These are phyloP conservation scores for Excalfactoria chinensis DNA, from an alignment of 2,113 vertebrate genomes.

Conservation along the genomic window DNA sequence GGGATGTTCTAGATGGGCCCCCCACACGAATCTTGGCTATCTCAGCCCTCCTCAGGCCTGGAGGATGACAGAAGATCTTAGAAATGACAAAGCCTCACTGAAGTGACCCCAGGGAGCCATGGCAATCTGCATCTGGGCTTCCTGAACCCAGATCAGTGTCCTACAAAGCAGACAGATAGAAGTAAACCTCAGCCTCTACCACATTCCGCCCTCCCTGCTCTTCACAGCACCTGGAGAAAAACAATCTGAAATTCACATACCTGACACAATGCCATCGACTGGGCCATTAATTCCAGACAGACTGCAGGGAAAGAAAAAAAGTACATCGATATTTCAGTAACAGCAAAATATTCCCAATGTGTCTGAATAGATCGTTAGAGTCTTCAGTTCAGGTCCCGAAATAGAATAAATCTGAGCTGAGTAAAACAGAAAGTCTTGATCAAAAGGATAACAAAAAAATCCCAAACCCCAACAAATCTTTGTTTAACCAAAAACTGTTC, in stretches of 20 bases:
- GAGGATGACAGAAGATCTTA: background rate
- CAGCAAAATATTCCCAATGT: background rate
- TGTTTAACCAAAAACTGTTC: background rate
- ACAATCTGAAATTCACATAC: constrained; percentile 4
- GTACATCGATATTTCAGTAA: background rate
- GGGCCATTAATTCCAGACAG: constrained; percentile 14
- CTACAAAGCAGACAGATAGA: background rate
- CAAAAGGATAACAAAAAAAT: background rate
- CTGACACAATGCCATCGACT: constrained; percentile 8
- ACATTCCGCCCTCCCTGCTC: background rate
- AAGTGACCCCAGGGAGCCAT: background rate
- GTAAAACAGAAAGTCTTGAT: background rate
- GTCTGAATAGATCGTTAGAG: background rate
- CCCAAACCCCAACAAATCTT: background rate
- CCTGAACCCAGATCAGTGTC: background rate
- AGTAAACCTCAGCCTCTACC: background rate
- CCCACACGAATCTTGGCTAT: background rate
- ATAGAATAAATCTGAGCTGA: background rate
- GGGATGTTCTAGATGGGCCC: background rate
- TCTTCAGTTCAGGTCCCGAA: background rate
- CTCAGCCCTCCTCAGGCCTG: background rate
- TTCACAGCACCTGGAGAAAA: background rate
- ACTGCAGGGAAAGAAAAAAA: background rate
- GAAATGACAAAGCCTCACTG: background rate
- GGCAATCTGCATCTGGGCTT: background rate